Evolutionary conservation across 2,113 vertebrate species (phyloP).

Genomic region (Rhinoptilus africanus): DNA sequence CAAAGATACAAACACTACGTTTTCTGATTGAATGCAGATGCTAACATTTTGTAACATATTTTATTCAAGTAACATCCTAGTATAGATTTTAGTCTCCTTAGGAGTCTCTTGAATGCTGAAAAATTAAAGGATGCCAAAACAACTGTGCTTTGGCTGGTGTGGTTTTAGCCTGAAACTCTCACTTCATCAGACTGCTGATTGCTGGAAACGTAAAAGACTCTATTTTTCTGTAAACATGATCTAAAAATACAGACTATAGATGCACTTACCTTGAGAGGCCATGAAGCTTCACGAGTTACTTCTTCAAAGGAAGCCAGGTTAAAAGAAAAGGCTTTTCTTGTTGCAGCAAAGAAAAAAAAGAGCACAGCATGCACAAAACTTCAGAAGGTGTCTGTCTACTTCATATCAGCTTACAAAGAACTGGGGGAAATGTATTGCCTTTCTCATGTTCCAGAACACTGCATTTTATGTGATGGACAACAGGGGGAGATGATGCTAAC

Average conservation of each 20-base stretch:
- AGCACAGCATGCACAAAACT: constrained; percentile 66
- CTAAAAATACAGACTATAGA: constrained; percentile 50
- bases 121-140: constrained; percentile 35
- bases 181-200: constrained; percentile 43
- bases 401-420: constrained; percentile 49
- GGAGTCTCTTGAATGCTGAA: not conserved
- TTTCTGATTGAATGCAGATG: not conserved
- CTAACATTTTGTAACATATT: not conserved
- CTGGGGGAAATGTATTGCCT: not conserved
- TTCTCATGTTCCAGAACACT: constrained; percentile 23
- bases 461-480: constrained; percentile 56
- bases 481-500: constrained; percentile 52
- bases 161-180: constrained; percentile 32
- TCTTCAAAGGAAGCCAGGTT: constrained; percentile 76
- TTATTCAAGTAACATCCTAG: constrained; percentile 18
- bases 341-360: constrained; percentile 34
- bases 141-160: not conserved
- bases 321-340: constrained; percentile 72
- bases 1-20: not conserved
- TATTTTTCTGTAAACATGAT: constrained; percentile 28
- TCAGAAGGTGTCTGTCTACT: constrained; percentile 58
- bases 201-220: not conserved
- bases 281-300: constrained; percentile 73
- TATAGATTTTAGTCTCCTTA: constrained; percentile 42
- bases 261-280: constrained; percentile 80